phyloP scores from a whole-genome alignment of 2,888 invertebrate species.

The Sesamia inferens region DNA sequence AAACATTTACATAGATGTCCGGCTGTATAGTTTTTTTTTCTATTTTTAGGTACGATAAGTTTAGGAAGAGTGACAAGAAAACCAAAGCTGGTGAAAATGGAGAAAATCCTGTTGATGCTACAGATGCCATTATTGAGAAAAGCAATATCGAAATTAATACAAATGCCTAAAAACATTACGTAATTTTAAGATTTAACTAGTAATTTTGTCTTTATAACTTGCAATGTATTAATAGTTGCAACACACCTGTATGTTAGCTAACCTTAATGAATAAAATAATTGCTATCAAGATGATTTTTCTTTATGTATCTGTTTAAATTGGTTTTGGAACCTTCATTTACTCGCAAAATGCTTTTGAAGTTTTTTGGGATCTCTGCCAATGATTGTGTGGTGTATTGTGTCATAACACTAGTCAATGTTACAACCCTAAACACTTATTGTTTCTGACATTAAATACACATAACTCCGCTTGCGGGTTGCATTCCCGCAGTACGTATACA shows the following conservation, averaged over 20 bases:
- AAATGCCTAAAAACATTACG: slow-evolving; percentile 70
- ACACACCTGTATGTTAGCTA: slow-evolving; percentile 11
- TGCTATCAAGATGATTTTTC: slow-evolving; percentile 8
- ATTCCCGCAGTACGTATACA: too few species aligned
- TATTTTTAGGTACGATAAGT: slow-evolving; percentile 90
- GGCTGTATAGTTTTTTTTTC: neutral
- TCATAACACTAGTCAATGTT: too few species aligned
- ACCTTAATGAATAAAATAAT: slow-evolving; percentile 36
- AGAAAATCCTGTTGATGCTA: slow-evolving; percentile 77
- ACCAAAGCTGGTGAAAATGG: slow-evolving; percentile 82
- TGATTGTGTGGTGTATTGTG: too few species aligned
- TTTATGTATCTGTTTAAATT: neutral
- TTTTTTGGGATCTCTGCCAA: too few species aligned
- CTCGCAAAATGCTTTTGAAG: too few species aligned
- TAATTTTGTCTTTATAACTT: slow-evolving; percentile 27
- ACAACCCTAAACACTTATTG: too few species aligned
- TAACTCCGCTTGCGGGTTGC: too few species aligned
- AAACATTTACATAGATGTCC: too few species aligned
- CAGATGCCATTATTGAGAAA: slow-evolving; percentile 79
- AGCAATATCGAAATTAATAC: slow-evolving; percentile 77
- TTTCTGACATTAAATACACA: too few species aligned
- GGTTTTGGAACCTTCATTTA: too few species aligned
- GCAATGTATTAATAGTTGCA: slow-evolving; percentile 25
- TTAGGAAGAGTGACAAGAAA: slow-evolving; percentile 92
- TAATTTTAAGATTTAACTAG: slow-evolving; percentile 26